Percentiles rank a stretch among this genome's conserved stretches.
Conservation (phyloP, 2,888 invertebrate species). For the Proisotoma minuta region DNA sequence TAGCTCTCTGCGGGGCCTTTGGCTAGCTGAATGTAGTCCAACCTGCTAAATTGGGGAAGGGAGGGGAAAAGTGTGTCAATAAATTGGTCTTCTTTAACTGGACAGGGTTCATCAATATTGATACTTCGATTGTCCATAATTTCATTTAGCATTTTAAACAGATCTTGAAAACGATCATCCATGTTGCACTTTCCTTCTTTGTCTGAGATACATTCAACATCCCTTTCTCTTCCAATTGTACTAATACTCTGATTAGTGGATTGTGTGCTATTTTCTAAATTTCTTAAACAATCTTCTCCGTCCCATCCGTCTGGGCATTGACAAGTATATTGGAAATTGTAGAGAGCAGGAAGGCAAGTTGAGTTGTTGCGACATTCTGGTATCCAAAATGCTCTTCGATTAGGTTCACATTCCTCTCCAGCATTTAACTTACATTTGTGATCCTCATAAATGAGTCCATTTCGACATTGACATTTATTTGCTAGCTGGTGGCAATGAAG, state of each 20-base stretch:
- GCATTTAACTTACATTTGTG: conserved; percentile 13
- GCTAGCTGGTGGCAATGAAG: conserved; percentile 12
- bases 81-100: neutral
- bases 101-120: neutral
- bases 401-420: conserved; percentile 12
- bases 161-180: no score
- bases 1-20: no score
- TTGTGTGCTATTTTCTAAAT: no score
- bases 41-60: no score
- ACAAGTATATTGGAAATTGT: neutral
- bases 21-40: no score
- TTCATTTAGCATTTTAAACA: no score
- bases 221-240: no score
- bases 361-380: conserved; percentile 14
- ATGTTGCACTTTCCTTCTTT: no score
- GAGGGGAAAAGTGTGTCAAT: conserved; percentile 7
- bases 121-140: neutral
- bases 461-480: conserved; percentile 16
- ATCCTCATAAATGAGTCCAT: conserved; percentile 13
- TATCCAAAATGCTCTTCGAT: conserved; percentile 15
- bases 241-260: no score
- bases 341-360: conserved; percentile 4
- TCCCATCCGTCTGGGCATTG: neutral
- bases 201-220: no score
- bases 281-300: neutral